Evolutionary conservation across 2,888 invertebrate species (phyloP), one percentile per base, ranked within the genome.

Genomic region (Resseliella maxima): DNA sequence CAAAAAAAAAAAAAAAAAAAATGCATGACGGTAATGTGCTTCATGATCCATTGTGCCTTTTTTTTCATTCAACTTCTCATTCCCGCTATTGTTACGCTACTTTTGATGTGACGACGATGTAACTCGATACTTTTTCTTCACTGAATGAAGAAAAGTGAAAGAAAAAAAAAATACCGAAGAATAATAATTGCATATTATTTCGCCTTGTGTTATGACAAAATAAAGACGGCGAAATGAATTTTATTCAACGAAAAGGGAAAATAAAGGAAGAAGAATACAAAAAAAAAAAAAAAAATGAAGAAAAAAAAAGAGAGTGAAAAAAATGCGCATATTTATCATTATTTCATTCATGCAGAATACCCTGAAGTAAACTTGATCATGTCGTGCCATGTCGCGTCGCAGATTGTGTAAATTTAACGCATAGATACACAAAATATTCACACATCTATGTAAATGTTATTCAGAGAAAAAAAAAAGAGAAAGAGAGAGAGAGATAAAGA

Each of bases 181-280:
- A 59, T n/a, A 59, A 59, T 59, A 59, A 59, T 59, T 59, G 59
- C 59, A 59, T 59, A 59, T 59, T 59, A 59, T 59, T 59, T 59
- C 27, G 59, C 59, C 41, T 27, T 3, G 59, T 27, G 59, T 59
- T 59, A 59, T 59, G 59, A 59, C 59, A 24, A 59, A 59, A 59
- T 59, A 59, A 59, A 59, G 59, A 59, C 6, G 12, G 59, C 59
- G 27, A 59, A 59, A 59, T 59, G 24, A 59, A 59, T 59, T 24
- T 59, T 59, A 59, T 59, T 59, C 59, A 59, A 59, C 59, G 59
- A 59, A 59, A n/a, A n/a, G n/a, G n/a, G n/a, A n/a, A n/a, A n/a
- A n/a, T n/a, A n/a, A n/a, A n/a, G n/a, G n/a, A n/a, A n/a, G n/a
- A n/a, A n/a, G n/a, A n/a, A n/a, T n/a, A n/a, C n/a, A n/a, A n/a